A percentile compares a stretch with the other conserved stretches of the same genome.
Evolutionary conservation across 2,113 vertebrate species (phyloP).

Genomic region (Hippocampus mohnikei): DNA sequence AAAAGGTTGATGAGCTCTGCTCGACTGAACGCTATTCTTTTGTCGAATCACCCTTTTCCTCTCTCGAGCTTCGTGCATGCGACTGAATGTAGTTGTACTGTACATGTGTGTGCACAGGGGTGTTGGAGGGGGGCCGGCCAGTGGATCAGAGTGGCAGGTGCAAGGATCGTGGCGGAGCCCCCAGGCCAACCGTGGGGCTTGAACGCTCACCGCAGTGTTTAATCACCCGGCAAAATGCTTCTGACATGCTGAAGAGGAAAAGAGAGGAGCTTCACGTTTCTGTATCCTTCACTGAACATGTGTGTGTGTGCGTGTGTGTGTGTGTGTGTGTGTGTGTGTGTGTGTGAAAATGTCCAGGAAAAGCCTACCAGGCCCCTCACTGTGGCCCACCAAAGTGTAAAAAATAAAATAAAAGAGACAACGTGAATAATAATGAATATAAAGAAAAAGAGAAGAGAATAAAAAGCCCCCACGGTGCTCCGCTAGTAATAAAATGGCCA

Average conservation of each 20-base stretch:
- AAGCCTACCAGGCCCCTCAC: neutral
- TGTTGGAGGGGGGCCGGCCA: slow-evolving; percentile 21
- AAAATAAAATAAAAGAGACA: neutral
- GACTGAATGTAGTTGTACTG: slow-evolving; percentile 7
- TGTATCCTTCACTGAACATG: slow-evolving; percentile 50
- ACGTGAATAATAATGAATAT: too few relatives aligned
- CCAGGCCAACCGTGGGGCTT: slow-evolving; percentile 45
- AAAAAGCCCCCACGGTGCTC: neutral
- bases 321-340: too few relatives aligned
- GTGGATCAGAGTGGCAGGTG: slow-evolving; percentile 60
- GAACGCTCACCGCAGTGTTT: slow-evolving; percentile 53
- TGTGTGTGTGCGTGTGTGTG: slow-evolving; percentile 21
- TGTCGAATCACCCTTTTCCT: neutral
- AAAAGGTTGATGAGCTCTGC: neutral
- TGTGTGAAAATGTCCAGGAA: neutral
- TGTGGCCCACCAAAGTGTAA: neutral
- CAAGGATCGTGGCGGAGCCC: slow-evolving; percentile 55
- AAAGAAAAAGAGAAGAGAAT: too few relatives aligned
- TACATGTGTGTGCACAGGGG: slow-evolving; percentile 5
- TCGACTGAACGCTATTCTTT: neutral
- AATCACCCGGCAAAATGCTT: slow-evolving; percentile 71
- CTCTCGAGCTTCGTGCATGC: slow-evolving; percentile 15
- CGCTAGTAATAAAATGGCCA: neutral
- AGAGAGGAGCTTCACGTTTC: slow-evolving; percentile 47
- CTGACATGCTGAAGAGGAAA: slow-evolving; percentile 58